Evolutionary conservation across 2,888 invertebrate species (phyloP).

Genomic region (Drosophila recens): DNA sequence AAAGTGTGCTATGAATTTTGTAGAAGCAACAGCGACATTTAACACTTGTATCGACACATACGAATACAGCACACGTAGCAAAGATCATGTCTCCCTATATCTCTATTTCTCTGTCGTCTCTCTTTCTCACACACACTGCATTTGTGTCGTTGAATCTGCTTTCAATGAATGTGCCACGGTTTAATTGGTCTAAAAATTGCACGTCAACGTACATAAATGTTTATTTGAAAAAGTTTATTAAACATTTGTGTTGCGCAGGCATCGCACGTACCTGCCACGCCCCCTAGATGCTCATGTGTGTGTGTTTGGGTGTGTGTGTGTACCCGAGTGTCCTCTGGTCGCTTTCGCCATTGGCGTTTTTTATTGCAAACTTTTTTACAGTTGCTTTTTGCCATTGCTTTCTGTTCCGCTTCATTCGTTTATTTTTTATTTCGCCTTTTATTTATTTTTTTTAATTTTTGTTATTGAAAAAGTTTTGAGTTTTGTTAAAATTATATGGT

Average conservation of each 20-base stretch:
- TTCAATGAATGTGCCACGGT: constrained; percentile 52
- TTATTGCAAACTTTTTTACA: constrained; percentile 72
- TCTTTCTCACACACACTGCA: constrained; percentile 5
- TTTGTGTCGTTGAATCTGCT: constrained; percentile 13
- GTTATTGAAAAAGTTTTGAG: constrained; percentile 77
- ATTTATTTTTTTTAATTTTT: constrained; percentile 54
- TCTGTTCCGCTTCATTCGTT: constrained; percentile 24
- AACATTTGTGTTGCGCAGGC: constrained; percentile 75
- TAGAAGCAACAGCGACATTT: constrained; percentile 12
- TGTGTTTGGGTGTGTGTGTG: constrained; percentile 14
- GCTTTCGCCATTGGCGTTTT: constrained; percentile 65
- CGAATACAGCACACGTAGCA: constrained; percentile 30
- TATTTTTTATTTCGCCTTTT: constrained; percentile 9
- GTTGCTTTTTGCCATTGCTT: constrained; percentile 64
- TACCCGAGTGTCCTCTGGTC: constrained; percentile 59
- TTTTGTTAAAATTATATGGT: constrained; percentile 71
- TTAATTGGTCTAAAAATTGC: constrained; percentile 83
- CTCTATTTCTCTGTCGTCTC: not conserved
- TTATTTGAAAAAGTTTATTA: constrained; percentile 81
- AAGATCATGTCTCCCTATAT: constrained; percentile 1
- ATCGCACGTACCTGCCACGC: constrained; percentile 64
- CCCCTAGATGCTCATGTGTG: constrained; percentile 20
- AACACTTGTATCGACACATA: constrained; percentile 16
- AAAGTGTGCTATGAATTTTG: constrained; percentile 14
- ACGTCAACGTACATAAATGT: constrained; percentile 81